Percentiles rank a stretch among this genome's conserved stretches.
phyloP scores from a whole-genome alignment of 1,140 invertebrate species.

The Drosophila orosa region DNA sequence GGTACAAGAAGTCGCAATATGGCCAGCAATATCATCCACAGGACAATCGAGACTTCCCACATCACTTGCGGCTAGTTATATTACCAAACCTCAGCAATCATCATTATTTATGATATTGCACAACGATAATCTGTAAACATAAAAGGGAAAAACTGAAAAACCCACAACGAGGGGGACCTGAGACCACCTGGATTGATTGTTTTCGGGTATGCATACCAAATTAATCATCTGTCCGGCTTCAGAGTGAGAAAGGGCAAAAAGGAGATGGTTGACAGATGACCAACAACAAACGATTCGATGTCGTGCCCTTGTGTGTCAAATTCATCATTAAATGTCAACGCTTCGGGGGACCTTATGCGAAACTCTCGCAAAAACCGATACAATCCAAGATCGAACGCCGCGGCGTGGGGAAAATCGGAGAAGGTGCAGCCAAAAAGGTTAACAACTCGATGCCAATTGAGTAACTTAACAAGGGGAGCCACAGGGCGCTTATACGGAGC shows the following conservation, averaged over 20 bases:
- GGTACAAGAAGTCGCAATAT: constrained; percentile 3
- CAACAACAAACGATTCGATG: constrained; percentile 55
- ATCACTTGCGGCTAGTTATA: constrained; percentile 41
- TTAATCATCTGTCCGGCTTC: constrained; percentile 66
- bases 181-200: constrained; percentile 73
- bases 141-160: constrained; percentile 19
- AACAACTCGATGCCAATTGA: constrained; percentile 77
- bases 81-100: constrained; percentile 60
- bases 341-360: constrained; percentile 71
- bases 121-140: constrained; percentile 53
- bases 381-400: constrained; percentile 22
- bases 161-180: constrained; percentile 20
- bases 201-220: constrained; percentile 50
- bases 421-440: constrained; percentile 68
- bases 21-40: constrained; percentile 12
- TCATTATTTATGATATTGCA: constrained; percentile 74
- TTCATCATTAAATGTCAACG: constrained; percentile 83
- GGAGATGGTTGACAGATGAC: constrained; percentile 45
- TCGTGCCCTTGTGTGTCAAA: constrained; percentile 83
- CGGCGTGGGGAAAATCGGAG: constrained; percentile 39
- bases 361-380: constrained; percentile 43
- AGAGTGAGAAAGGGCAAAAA: constrained; percentile 11
- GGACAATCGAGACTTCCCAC: constrained; percentile 24
- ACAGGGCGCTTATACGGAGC: constrained; percentile 41
- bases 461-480: constrained; percentile 67